Evolutionary conservation across 2,113 vertebrate genomes (phyloP), one percentile per base, ranked within the genome.

Genomic region (Hippocampus guttulatus): DNA sequence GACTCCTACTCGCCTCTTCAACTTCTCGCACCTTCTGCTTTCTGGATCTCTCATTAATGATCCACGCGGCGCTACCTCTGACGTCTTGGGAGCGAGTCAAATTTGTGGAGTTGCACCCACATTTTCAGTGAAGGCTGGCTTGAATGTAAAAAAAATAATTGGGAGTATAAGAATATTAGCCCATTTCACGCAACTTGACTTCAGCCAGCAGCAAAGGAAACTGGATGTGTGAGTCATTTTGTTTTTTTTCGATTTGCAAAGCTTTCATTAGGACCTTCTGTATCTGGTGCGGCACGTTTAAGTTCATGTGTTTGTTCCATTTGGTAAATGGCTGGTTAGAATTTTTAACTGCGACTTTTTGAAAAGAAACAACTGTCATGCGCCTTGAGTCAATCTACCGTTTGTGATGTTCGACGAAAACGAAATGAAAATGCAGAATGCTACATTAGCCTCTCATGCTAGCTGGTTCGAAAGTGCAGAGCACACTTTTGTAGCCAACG

Each of bases 21-120:
- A 33, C 27, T 33, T 65, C 43, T 65, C 43, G 27, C 64, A 27
- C 64, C 15, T 25, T 47, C 64, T 47, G 5, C 64, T 47, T 25
- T 61, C 58, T 61, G 58, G 58, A 58, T 25, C 55, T 64, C 14
- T 65, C 27, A 65, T 65, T 65, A 12, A 23, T 27, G 64, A 65
- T 25, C 23, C n/a, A 3, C 4, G n/a, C 38, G 12, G 10, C 21
- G 30, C 2, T 40, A 41, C 20, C 33, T 63, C 20, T 12, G 14
- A 14, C 10, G 12, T 58, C 55, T 27, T 27, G 11, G 12, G 23
- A 27, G 23, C 43, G 11, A 27, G 55, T 54, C 52, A 27, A 11
- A 58, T 14, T 58, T 27, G 55, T 58, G 55, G 58, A 60, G 27
- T 33, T 60, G 25, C 14, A 33, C 15, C 27, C 18, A 61, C 1